Conservation (phyloP, 2,797 vertebrate genomes). For the Tympanoctomys barrerae region DNA sequence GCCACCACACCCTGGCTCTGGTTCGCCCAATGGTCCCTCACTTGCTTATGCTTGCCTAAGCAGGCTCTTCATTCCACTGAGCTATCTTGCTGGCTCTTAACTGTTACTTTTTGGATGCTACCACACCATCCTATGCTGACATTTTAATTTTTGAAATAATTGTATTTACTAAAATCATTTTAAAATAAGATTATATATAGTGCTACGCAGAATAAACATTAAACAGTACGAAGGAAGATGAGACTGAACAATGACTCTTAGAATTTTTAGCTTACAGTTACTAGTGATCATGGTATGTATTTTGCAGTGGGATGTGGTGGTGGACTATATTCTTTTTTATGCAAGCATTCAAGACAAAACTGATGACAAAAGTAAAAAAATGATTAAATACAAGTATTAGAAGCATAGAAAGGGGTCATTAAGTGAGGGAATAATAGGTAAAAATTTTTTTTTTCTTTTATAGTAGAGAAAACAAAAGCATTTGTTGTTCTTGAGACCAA, state of each 20-base stretch:
- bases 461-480: not conserved
- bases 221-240: not conserved
- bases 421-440: not conserved
- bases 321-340: not conserved
- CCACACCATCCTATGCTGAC: too few relatives aligned
- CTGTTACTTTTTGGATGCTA: too few relatives aligned
- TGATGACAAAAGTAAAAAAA: too few relatives aligned
- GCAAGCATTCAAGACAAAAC: not conserved
- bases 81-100: too few relatives aligned
- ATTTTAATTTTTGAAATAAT: too few relatives aligned
- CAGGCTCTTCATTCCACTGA: too few relatives aligned
- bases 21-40: too few relatives aligned
- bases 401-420: not conserved
- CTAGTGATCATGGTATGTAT: not conserved
- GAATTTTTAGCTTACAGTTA: not conserved
- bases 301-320: not conserved
- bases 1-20: too few relatives aligned
- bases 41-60: too few relatives aligned
- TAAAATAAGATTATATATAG: too few relatives aligned
- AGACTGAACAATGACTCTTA: not conserved
- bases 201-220: not conserved
- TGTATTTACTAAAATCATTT: too few relatives aligned
- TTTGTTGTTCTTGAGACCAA: not conserved
- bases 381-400: not conserved
- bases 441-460: not conserved